phyloP scores from a whole-genome alignment of 2,888 invertebrate genomes.

The Hedya salicella region DNA sequence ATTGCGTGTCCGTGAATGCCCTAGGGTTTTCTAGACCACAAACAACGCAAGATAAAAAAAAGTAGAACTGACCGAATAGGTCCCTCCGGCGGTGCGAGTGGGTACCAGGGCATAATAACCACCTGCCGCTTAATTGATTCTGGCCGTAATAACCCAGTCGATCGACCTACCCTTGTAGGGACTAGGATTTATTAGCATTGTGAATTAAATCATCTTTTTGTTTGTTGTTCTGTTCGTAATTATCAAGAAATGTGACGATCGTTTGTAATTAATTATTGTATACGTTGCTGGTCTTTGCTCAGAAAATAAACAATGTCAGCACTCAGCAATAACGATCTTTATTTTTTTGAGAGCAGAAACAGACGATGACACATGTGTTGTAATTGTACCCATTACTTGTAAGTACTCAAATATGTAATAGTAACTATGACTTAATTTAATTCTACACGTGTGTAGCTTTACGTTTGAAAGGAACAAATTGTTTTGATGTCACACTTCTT shows the following conservation, averaged over 20 bases:
- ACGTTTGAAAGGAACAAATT: no score
- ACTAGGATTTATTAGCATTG: conserved; percentile 13
- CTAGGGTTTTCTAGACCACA: conserved; percentile 12
- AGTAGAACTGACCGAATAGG: conserved; percentile 2
- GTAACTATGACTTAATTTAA: not conserved
- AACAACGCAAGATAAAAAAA: conserved; percentile 12
- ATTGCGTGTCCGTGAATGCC: conserved; percentile 5
- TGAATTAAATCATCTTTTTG: not conserved
- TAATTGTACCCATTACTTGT: no score
- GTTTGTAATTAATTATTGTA: conserved; percentile 11
- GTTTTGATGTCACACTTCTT: no score
- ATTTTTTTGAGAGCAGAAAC: not conserved
- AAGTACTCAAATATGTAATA: not conserved
- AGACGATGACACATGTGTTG: not conserved
- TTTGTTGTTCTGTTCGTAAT: not conserved
- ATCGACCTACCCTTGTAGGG: conserved; percentile 21
- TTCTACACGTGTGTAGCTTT: not conserved
- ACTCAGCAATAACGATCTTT: not conserved
- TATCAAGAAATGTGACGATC: conserved; percentile 14
- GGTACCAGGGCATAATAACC: conserved; percentile 27
- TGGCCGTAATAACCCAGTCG: conserved; percentile 23
- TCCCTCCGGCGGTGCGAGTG: conserved; percentile 6
- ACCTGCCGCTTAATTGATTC: conserved; percentile 41
- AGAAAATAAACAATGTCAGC: not conserved
- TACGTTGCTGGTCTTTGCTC: not conserved